phyloP scores from a whole-genome alignment of 2,797 vertebrate species.

The Lindbergichthys nudifrons region DNA sequence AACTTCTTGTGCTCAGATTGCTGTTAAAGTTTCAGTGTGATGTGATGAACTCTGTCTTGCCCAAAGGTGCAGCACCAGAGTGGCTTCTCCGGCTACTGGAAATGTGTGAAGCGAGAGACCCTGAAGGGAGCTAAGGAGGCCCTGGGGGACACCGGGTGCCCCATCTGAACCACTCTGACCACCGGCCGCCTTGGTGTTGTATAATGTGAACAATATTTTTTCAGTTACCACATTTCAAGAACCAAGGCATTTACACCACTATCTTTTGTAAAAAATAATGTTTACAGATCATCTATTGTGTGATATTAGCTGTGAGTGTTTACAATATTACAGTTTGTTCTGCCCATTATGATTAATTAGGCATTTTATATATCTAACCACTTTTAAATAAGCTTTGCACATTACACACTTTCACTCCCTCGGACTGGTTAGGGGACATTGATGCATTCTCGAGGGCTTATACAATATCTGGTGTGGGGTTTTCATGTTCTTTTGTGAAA shows the following conservation, averaged over 20 bases:
- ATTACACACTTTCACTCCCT: neutral
- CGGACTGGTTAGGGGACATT: neutral
- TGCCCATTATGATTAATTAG: neutral
- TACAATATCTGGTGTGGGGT: constrained; percentile 12
- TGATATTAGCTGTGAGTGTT: constrained; percentile 20
- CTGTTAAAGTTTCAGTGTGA: neutral
- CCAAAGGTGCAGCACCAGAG: constrained; percentile 89
- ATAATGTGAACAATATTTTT: constrained; percentile 17
- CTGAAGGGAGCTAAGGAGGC: constrained; percentile 93
- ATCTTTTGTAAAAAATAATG: constrained; percentile 4
- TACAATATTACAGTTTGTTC: constrained; percentile 15
- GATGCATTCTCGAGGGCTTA: neutral
- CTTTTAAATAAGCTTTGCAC: constrained; percentile 11
- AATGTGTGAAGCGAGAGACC: constrained; percentile 95
- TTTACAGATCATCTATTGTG: constrained; percentile 45
- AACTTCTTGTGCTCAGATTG: too few relatives aligned
- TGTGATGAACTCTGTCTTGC: neutral
- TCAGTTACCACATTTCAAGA: constrained; percentile 20
- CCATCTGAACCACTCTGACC: constrained; percentile 78
- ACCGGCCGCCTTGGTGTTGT: neutral
- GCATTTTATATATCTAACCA: constrained; percentile 13
- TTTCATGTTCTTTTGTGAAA: neutral
- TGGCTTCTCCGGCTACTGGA: constrained; percentile 93
- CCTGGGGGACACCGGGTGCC: constrained; percentile 85
- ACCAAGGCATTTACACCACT: constrained; percentile 60